These are phyloP conservation scores for Temnothorax rugatulus DNA, from an alignment of 2,888 invertebrate species.

Conservation along the genomic window DNA sequence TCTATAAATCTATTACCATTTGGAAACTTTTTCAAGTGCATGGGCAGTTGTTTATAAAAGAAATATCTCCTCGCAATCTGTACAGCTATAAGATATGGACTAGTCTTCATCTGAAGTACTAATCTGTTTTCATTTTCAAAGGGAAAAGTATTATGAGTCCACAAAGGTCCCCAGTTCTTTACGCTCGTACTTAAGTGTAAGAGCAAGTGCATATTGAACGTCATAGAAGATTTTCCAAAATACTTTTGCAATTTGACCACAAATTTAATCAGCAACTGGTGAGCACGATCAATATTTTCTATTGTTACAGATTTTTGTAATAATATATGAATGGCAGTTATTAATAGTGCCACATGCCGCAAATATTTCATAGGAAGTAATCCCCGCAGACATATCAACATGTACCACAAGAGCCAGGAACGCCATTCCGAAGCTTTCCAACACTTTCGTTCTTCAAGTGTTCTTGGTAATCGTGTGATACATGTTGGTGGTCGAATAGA, in stretches of 20 bases:
- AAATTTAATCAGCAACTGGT: neutral
- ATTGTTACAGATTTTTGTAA: neutral
- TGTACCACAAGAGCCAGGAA: neutral
- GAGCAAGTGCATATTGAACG: neutral
- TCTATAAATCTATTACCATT: neutral
- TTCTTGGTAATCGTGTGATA: neutral
- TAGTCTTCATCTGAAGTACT: neutral
- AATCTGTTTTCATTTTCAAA: conserved; percentile 4
- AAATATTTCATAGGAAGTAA: neutral
- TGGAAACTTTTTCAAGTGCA: neutral
- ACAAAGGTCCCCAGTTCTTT: neutral
- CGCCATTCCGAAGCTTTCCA: conserved; percentile 21
- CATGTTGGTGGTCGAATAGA: neutral
- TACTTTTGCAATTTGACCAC: neutral
- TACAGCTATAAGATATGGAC: neutral
- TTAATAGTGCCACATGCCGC: neutral
- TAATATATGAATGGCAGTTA: neutral
- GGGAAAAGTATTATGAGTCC: neutral
- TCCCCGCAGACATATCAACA: neutral
- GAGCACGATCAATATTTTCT: neutral
- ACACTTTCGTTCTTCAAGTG: neutral
- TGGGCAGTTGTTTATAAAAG: neutral
- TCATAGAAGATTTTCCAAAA: neutral
- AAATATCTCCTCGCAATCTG: neutral
- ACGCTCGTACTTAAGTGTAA: neutral